Percentiles rank a stretch among this genome's conserved stretches.
Evolutionary conservation across 2,888 invertebrate species (phyloP).

Genomic region (Clepsis dumicolana): DNA sequence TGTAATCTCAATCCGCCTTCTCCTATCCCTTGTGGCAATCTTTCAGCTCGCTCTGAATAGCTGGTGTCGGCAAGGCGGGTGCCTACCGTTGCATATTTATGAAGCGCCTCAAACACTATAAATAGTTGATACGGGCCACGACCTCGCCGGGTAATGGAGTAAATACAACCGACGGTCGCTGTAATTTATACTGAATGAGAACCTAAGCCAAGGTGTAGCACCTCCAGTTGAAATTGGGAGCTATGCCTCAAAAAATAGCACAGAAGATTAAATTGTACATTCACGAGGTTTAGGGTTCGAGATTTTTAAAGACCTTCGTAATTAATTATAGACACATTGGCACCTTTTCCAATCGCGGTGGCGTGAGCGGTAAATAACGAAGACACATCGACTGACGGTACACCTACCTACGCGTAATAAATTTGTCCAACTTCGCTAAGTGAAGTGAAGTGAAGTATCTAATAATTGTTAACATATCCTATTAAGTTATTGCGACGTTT

Average conservation of each 20-base stretch:
- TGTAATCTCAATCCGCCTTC: slow-evolving; percentile 43
- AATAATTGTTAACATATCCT: no score
- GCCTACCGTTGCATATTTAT: slow-evolving; percentile 87
- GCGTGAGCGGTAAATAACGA: no score
- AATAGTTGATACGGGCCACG: slow-evolving; percentile 82
- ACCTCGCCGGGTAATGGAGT: slow-evolving; percentile 81
- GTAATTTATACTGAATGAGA: slow-evolving; percentile 65
- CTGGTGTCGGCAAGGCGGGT: slow-evolving; percentile 85
- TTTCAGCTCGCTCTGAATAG: slow-evolving; percentile 74
- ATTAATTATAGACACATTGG: no score
- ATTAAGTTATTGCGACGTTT: no score
- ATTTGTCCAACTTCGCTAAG: no score
- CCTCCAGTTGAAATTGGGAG: not conserved
- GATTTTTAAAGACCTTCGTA: no score
- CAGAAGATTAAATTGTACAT: no score
- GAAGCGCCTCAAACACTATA: slow-evolving; percentile 86
- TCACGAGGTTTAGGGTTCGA: no score
- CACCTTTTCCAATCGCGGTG: no score
- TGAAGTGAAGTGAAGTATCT: no score
- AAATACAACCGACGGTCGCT: slow-evolving; percentile 74
- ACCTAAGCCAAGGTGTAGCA: slow-evolving; percentile 44
- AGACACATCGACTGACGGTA: no score
- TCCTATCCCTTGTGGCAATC: slow-evolving; percentile 49
- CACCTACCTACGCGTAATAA: no score
- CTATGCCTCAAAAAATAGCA: not conserved